Base-by-base conservation (phyloP, 2,888 invertebrate species). In the Adineta ricciae region DNA sequence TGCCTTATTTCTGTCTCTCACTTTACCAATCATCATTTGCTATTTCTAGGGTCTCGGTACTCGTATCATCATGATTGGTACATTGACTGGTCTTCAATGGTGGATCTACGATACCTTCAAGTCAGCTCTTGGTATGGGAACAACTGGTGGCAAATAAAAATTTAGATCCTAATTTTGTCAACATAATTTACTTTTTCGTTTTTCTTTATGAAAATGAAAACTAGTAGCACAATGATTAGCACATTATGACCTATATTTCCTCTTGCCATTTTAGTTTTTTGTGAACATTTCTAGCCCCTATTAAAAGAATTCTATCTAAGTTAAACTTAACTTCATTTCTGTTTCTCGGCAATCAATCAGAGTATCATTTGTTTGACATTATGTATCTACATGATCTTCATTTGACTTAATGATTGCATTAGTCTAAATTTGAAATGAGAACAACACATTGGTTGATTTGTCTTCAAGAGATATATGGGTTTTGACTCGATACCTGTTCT, bases 31-130 rank as follows among this genome's bases (percentile, higher is more conserved):
- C n/a, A 19, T 78, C 3, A n/a, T 78, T 21, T 24, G 0, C 24
- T 41, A 19, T 0, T 41, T 24, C 1, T 78, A 78, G 78, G 78
- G 78, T 78, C 78, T 78, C 4, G 78, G 78, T n/a, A 78, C 78
- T 38, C 78, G 78, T 41, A 41, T 78, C 11, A 7, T 78, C n/a
- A 78, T 78, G 78, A 78, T 78, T 78, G 78, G 78, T 78, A 78
- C 78, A 78, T 41, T 78, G 78, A 78, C 78, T 24, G 78, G 78
- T 78, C 78, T 78, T 41, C 78, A 78, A 41, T 78, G 78, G 78
- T 78, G 78, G 78, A 78, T 78, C 36, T 78, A 78, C 14, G 78
- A 78, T n/a, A 78, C 78, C 8, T 78, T 78, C 41, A 78, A 78
- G n/a, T 36, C 78, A n/a, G 41, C 41, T n/a, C 4, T 78, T 38